Percentiles rank a stretch among this genome's conserved stretches.
These are phyloP conservation scores for Orientallactaga sibirica DNA, from an alignment of 2,797 vertebrate species.

Conservation along the genomic window DNA sequence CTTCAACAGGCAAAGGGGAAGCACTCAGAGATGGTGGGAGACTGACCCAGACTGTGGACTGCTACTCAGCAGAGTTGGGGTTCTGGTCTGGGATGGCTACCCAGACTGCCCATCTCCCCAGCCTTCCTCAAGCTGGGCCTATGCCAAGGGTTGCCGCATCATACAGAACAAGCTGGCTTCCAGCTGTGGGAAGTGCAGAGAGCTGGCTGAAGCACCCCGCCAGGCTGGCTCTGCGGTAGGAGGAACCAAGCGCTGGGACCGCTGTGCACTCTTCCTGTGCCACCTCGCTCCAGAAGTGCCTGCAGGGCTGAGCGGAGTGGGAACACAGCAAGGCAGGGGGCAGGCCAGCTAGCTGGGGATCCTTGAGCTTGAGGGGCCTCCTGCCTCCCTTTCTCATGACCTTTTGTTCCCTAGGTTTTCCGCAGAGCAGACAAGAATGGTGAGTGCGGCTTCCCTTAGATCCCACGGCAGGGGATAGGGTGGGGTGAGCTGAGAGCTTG, in stretches of 20 bases:
- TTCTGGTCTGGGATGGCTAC: constrained; percentile 30
- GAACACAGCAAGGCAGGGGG: neutral
- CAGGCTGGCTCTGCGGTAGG: constrained; percentile 45
- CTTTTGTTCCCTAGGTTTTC: constrained; percentile 94
- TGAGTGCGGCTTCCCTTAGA: constrained; percentile 87
- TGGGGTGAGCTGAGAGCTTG: neutral
- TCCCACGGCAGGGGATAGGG: neutral
- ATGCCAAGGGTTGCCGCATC: constrained; percentile 50
- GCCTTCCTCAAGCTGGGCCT: constrained; percentile 31
- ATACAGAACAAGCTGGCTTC: neutral
- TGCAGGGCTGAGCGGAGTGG: constrained; percentile 47
- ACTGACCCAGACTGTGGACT: neutral
- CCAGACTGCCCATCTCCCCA: constrained; percentile 45
- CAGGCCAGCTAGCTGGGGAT: constrained; percentile 48
- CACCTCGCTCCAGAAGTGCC: constrained; percentile 27
- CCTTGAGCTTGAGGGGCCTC: neutral
- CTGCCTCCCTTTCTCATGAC: neutral
- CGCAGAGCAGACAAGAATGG: constrained; percentile 98
- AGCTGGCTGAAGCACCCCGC: constrained; percentile 6
- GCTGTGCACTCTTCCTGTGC: constrained; percentile 69
- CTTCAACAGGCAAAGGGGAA: neutral
- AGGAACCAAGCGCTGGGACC: neutral
- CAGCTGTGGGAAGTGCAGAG: constrained; percentile 31
- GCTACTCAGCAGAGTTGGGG: neutral
- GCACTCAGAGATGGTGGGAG: neutral